Base-by-base conservation (phyloP, 2,888 invertebrate species). In the Euzetes globulus region DNA sequence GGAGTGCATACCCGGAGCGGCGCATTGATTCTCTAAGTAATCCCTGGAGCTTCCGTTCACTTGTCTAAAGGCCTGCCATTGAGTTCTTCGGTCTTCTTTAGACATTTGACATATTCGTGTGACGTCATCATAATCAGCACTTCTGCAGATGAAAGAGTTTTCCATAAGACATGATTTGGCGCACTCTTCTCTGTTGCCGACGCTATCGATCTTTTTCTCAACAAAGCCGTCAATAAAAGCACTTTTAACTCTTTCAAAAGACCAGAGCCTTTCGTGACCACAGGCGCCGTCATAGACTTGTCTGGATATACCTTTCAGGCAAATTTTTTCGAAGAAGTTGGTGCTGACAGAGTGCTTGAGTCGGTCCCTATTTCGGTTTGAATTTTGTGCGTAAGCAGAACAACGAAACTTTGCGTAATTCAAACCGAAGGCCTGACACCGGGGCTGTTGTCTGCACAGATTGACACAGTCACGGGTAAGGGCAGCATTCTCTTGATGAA, bases 21-120 rank as follows among this genome's bases (percentile, higher is more conserved):
- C 83, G 78, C 86, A 86, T 80, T 86, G 86, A 80, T 86, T 86
- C 79, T 86, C 86, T 76, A 85, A 80, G 79, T 86, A 86, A 79
- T 86, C 85, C 29, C 84, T 81, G 76, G 82, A 79, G 79, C 83
- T 83, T 74, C 81, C 82, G 11, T 81, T 81, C n/a, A 84, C 81
- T 29, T 80, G 79, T 72, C 82, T 79, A 78, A 86, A 84, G 72
- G 85, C 84, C 74, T 82, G 82, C 7, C 85, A 85, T 78, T 85
- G 85, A 50, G 85, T 85, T 73, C 85, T 80, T 25, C 85, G 80
- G 79, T 86, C 85, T 77, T 86, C 86, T 60, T 83, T 81, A 77
- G 84, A 85, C 77, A 86, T 79, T 33, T 84, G 81, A 79, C 85
- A 85, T 47, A 83, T 80, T 74, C 82, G 80, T 73, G 80, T 79